Evolutionary conservation across 2,113 vertebrate species (phyloP), one percentile per base, ranked within the genome.

Genomic region (Rhinopomastus cyanomelas): DNA sequence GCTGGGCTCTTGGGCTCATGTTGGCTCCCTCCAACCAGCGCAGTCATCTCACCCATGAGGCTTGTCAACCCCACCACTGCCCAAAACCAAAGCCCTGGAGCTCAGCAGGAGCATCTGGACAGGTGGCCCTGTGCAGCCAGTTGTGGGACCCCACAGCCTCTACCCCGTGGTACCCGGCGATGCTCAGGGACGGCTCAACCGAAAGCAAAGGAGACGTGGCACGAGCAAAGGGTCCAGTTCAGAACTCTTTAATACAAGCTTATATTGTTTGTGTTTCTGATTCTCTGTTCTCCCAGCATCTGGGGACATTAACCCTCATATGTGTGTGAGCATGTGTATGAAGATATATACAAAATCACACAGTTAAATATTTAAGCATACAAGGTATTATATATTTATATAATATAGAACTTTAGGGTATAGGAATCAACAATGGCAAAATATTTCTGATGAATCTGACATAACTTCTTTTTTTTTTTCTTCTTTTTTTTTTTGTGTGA

Each of bases 351-450:
- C 95, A 98, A 97, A 97, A 96, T 82, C 96, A 97, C 96, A 97
- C 87, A 76, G 94, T 95, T 95, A 93, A 94, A 95, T 96, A 95
- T 93, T 96, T 97, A 97, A 97, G 97, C 97, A 97, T 97, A 98
- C 97, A 98, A 97, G 96, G 95, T 97, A 97, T 97, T 96, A 97
- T 98, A 97, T 98, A 98, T 98, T 97, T 98, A 97, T 97, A 97
- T 98, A 98, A 98, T 98, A 98, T 98, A 98, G 96, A 98, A 97
- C 93, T 98, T 97, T 97, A 97, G 97, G 95, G 96, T 98, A 97
- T 97, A 98, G 94, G 96, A 98, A 97, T 97, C 96, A 97, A 97
- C 97, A 97, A 97, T 98, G 97, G 96, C 97, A 98, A 98, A 98
- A 98, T 97, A 97, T 96, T 97, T 97, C 97, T 96, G 90, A 96